Conservation (phyloP, 2,113 vertebrate genomes). For the Thermophis baileyi region DNA sequence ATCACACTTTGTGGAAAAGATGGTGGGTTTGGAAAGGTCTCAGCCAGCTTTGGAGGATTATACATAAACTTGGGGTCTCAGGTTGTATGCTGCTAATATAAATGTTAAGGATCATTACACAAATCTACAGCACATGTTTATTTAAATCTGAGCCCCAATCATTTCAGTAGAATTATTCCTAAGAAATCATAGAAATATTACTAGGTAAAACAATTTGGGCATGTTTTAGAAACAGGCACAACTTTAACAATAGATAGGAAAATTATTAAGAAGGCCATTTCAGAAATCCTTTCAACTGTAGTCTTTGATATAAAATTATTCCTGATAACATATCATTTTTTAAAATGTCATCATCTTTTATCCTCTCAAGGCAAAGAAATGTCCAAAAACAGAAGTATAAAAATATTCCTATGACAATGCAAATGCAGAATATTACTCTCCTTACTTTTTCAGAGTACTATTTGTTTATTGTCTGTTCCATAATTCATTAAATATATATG, state of each 20-base stretch:
- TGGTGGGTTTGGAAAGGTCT: background rate
- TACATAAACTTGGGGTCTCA: background rate
- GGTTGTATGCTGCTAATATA: background rate
- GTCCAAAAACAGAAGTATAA: background rate
- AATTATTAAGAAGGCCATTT: background rate
- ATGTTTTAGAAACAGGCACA: background rate
- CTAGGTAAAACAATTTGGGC: background rate
- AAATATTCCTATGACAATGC: background rate
- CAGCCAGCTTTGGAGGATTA: background rate
- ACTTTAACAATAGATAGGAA: background rate
- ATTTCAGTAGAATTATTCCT: background rate
- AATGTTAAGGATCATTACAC: background rate
- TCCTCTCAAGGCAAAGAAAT: background rate
- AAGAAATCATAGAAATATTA: background rate
- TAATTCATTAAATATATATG: background rate
- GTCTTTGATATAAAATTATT: background rate
- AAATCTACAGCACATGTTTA: background rate
- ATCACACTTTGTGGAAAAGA: background rate
- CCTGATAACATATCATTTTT: background rate
- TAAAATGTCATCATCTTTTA: background rate
- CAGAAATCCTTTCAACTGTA: background rate
- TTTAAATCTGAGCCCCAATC: background rate
- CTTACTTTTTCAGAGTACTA: background rate
- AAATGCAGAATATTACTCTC: background rate
- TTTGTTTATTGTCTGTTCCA: background rate